Conservation (phyloP, 2,113 vertebrate genomes). For the Myotis yumanensis region DNA sequence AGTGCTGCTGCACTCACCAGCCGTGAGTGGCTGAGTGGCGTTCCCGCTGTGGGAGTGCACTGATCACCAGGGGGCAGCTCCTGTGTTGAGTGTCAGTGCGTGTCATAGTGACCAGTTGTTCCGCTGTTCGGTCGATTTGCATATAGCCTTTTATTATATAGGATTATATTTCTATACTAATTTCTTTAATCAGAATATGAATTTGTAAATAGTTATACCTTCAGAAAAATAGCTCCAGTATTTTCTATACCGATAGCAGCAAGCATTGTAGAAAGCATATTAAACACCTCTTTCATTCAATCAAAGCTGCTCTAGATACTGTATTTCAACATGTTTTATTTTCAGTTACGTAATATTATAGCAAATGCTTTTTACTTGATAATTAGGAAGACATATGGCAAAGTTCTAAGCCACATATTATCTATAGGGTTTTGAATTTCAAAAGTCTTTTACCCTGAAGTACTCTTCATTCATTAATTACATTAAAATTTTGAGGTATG, state of each 20-base stretch:
- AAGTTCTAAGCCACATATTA: constrained; percentile 52
- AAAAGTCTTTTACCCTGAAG: constrained; percentile 32
- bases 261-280: not conserved
- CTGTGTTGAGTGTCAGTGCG: too few species aligned
- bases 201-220: not conserved
- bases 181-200: constrained; percentile 18
- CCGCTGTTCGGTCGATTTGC: too few species aligned
- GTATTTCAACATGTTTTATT: constrained; percentile 11
- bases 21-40: too few species aligned
- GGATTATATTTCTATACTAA: not conserved
- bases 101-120: too few species aligned
- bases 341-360: constrained; percentile 12
- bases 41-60: too few species aligned
- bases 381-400: constrained; percentile 49
- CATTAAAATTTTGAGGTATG: not conserved
- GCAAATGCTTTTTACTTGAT: constrained; percentile 21
- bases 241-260: not conserved
- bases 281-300: not conserved
- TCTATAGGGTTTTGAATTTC: constrained; percentile 50
- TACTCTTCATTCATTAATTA: constrained; percentile 33
- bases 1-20: too few species aligned
- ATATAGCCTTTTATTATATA: too few species aligned
- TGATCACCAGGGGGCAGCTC: too few species aligned
- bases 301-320: not conserved
- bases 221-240: not conserved